Percentiles rank a stretch among this genome's conserved stretches.
Conservation (phyloP, 2,888 invertebrate species). For the Tineola bisselliella region DNA sequence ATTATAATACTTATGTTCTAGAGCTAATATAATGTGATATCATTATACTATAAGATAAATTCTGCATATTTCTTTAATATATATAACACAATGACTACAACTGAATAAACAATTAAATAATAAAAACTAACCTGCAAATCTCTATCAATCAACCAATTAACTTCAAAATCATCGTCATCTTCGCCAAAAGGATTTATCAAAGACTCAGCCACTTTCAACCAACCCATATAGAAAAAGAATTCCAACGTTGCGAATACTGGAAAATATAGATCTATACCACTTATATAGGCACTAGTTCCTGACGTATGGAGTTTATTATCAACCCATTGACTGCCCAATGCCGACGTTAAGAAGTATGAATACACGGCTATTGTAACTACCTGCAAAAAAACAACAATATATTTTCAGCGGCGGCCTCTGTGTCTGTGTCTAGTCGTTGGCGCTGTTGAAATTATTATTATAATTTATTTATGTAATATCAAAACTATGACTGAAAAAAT, state of each 20-base stretch:
- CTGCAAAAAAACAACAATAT: constrained; percentile 42
- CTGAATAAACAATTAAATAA: too few relatives aligned
- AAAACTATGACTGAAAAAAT: too few relatives aligned
- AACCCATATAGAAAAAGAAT: constrained; percentile 89
- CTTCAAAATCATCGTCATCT: constrained; percentile 92
- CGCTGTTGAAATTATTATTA: too few relatives aligned
- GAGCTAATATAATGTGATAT: too few relatives aligned
- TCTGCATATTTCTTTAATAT: too few relatives aligned
- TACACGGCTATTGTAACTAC: constrained; percentile 94
- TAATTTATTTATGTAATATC: too few relatives aligned
- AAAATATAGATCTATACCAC: constrained; percentile 85
- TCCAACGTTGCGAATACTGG: constrained; percentile 91
- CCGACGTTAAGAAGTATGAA: constrained; percentile 87
- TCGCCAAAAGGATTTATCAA: constrained; percentile 93
- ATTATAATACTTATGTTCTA: background rate
- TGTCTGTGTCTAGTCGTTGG: too few relatives aligned
- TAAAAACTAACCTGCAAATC: constrained; percentile 76
- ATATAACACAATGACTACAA: too few relatives aligned
- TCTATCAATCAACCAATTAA: constrained; percentile 93
- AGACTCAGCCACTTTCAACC: constrained; percentile 92
- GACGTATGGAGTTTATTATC: constrained; percentile 58
- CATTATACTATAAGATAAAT: too few relatives aligned
- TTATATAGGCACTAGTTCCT: constrained; percentile 41
- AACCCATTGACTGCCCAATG: constrained; percentile 91
- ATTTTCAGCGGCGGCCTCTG: too few relatives aligned